Evolutionary conservation across 2,888 invertebrate genomes (phyloP).

Genomic region (Caenorhabditis sp.): DNA sequence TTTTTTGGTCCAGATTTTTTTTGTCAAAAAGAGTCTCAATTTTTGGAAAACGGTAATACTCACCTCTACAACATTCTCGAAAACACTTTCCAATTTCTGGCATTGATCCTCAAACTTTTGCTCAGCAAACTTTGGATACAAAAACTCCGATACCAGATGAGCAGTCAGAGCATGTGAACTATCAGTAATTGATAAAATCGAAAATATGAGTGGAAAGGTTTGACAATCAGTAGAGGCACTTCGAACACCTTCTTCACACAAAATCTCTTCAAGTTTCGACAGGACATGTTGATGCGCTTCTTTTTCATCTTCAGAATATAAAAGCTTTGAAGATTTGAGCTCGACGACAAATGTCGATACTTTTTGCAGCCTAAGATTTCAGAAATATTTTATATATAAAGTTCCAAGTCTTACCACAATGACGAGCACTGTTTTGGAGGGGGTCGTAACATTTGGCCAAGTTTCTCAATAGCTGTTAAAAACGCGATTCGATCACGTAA

Average conservation of each 20-base stretch:
- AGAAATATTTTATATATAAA: neutral
- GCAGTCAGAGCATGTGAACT: slow-evolving; percentile 37
- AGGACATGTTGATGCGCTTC: slow-evolving; percentile 11
- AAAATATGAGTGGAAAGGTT: slow-evolving; percentile 40
- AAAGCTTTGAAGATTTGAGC: slow-evolving; percentile 7
- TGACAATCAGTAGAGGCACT: slow-evolving; percentile 40
- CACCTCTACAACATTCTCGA: slow-evolving; percentile 28
- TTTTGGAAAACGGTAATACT: neutral
- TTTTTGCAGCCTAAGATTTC: slow-evolving; percentile 45
- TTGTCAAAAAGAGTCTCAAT: neutral
- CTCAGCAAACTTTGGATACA: slow-evolving; percentile 39
- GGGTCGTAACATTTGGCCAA: slow-evolving; percentile 29
- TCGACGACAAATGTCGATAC: slow-evolving; percentile 41
- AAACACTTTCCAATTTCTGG: slow-evolving; percentile 21
- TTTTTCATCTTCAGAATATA: slow-evolving; percentile 24
- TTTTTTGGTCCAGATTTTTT: no score
- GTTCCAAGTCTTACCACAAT: slow-evolving; percentile 21
- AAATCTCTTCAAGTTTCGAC: slow-evolving; percentile 20
- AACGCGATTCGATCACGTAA: slow-evolving; percentile 45
- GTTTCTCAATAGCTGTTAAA: slow-evolving; percentile 41
- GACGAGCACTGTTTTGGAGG: slow-evolving; percentile 21
- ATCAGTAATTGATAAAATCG: slow-evolving; percentile 35
- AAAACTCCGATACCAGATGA: slow-evolving; percentile 34
- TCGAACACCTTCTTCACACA: slow-evolving; percentile 42
- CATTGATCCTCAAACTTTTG: slow-evolving; percentile 12